Evolutionary conservation across 2,888 invertebrate species (phyloP).

Genomic region (Hydroisotoma schaefferi): DNA sequence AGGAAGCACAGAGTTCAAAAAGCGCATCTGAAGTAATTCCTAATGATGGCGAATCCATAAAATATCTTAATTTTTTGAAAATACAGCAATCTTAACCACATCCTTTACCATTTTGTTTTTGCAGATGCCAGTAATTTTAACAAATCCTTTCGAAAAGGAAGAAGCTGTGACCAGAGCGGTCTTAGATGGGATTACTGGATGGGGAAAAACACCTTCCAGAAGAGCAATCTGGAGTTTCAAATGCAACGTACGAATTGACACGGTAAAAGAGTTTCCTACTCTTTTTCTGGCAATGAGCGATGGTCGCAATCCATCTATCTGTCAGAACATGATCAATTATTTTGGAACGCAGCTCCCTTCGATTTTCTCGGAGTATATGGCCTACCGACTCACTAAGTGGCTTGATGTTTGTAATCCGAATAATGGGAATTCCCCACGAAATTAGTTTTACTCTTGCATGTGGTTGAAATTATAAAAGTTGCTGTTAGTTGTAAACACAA

Average conservation of each 20-base stretch:
- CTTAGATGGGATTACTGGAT: background rate
- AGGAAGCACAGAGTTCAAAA: too few species aligned
- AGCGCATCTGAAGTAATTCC: too few species aligned
- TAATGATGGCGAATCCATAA: too few species aligned
- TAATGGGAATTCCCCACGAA: too few species aligned
- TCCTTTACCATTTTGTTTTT: background rate
- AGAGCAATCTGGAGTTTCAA: constrained; percentile 1
- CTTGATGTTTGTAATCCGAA: background rate
- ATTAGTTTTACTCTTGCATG: too few species aligned
- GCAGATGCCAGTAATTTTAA: background rate
- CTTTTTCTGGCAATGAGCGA: background rate
- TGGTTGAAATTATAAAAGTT: too few species aligned
- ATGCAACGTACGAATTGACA: background rate
- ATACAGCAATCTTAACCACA: too few species aligned
- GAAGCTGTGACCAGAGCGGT: background rate
- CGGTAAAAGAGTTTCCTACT: background rate
- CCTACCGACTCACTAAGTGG: background rate
- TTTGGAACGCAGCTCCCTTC: background rate
- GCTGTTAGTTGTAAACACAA: too few species aligned
- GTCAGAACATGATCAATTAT: constrained; percentile 5
- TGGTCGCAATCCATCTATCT: background rate
- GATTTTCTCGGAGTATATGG: background rate
- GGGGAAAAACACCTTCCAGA: background rate
- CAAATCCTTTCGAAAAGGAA: background rate
- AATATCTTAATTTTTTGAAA: too few species aligned